A percentile compares a stretch with the other conserved stretches of the same genome.
Conservation (phyloP, 2,797 vertebrate genomes). For the Alfaro cultratus region DNA sequence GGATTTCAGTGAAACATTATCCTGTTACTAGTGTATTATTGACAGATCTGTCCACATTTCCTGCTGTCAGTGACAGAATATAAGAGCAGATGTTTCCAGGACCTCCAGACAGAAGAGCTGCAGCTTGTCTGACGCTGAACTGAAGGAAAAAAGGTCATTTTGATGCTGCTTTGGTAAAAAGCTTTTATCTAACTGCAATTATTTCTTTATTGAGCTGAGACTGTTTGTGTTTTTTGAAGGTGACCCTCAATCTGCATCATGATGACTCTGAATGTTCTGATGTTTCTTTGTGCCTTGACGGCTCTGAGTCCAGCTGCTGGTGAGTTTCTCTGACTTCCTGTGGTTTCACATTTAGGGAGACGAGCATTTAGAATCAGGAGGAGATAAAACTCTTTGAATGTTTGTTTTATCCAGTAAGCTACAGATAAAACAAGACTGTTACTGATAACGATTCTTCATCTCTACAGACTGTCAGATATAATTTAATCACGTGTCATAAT, state of each 20-base stretch:
- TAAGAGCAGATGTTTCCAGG: neutral
- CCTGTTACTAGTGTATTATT: neutral
- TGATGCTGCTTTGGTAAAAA: neutral
- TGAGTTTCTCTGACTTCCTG: neutral
- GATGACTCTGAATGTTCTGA: neutral
- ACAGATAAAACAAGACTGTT: neutral
- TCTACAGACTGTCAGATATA: neutral
- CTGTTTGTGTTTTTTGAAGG: neutral
- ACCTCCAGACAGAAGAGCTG: slow-evolving; percentile 1
- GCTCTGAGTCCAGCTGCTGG: slow-evolving; percentile 6
- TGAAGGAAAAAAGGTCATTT: neutral
- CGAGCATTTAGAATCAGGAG: too few relatives aligned
- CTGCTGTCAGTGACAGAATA: neutral
- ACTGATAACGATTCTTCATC: neutral
- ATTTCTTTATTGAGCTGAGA: neutral
- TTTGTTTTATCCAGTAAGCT: too few relatives aligned
- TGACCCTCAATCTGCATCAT: neutral
- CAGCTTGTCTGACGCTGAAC: neutral
- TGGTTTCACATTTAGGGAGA: neutral
- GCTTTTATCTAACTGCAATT: neutral
- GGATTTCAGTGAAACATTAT: neutral
- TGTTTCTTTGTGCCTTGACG: neutral
- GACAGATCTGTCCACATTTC: neutral
- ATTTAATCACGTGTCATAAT: neutral
- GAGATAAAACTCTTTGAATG: too few relatives aligned